A percentile compares a stretch with the other conserved stretches of the same genome.
Evolutionary conservation across 2,113 vertebrate species (phyloP).

Genomic region (Syngnathoides biaculeatus): DNA sequence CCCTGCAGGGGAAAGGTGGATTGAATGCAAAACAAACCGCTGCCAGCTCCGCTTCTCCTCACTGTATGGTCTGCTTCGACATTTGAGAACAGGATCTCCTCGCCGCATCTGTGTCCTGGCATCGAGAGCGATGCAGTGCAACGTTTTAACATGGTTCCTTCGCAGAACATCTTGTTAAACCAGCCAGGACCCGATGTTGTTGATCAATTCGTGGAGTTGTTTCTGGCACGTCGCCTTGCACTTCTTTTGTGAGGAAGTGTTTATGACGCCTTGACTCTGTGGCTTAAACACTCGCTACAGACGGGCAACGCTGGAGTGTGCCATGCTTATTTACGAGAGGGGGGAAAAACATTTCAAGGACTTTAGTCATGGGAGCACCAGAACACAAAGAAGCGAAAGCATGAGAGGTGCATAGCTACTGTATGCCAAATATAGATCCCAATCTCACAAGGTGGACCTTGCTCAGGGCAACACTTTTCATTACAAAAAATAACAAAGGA

Average conservation of each 20-base stretch:
- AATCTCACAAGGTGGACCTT: conserved; percentile 26
- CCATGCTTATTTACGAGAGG: conserved; percentile 25
- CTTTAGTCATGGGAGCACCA: conserved; percentile 16
- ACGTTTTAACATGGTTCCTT: not conserved
- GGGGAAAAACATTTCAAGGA: conserved; percentile 57
- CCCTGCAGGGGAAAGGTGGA: conserved; percentile 40
- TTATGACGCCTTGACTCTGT: conserved; percentile 51
- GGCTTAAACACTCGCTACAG: conserved; percentile 29
- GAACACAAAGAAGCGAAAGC: conserved; percentile 17
- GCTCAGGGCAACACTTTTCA: conserved; percentile 18
- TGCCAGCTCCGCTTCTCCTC: conserved; percentile 24
- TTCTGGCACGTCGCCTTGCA: conserved; percentile 50
- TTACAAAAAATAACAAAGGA: not conserved
- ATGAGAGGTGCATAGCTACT: conserved; percentile 14
- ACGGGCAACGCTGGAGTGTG: conserved; percentile 26
- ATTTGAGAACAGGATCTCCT: conserved; percentile 20
- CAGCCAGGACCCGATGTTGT: not conserved
- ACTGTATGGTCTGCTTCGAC: conserved; percentile 11
- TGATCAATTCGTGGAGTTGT: conserved; percentile 57
- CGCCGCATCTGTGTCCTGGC: no score
- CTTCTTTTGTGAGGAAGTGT: conserved; percentile 37
- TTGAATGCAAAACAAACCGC: conserved; percentile 49
- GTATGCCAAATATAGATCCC: conserved; percentile 40
- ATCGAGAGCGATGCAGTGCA: conserved; percentile 17
- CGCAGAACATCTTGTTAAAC: conserved; percentile 16